Evolutionary conservation across 2,888 invertebrate species (phyloP).

Genomic region (Tetrapedia diversipes): DNA sequence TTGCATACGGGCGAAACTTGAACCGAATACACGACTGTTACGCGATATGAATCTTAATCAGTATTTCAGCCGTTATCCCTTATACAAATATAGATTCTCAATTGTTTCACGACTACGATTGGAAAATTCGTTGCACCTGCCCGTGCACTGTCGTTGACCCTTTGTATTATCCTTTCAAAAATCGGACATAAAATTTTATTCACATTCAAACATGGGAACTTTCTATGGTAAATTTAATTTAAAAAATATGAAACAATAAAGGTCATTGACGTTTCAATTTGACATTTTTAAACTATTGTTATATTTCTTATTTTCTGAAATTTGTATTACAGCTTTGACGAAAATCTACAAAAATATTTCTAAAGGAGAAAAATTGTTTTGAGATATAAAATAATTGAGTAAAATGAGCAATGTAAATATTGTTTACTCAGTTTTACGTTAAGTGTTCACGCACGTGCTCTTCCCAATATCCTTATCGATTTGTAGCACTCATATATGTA

Average conservation of each 20-base stretch:
- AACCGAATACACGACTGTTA: constrained; percentile 26
- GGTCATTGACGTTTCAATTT: too few relatives aligned
- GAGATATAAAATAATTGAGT: background rate
- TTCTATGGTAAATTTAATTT: background rate
- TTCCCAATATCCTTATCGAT: background rate
- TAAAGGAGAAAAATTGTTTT: background rate
- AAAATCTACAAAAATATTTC: too few relatives aligned
- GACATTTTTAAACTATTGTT: too few relatives aligned
- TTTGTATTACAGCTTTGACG: too few relatives aligned
- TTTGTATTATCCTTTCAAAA: constrained; percentile 28
- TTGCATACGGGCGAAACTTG: constrained; percentile 15
- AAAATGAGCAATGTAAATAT: background rate
- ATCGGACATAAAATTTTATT: constrained; percentile 25
- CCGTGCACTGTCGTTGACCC: constrained; percentile 33
- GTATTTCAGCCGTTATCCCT: constrained; percentile 23
- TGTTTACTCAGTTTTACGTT: constrained; percentile 16
- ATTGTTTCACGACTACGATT: constrained; percentile 36
- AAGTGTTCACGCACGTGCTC: constrained; percentile 20
- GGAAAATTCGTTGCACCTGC: constrained; percentile 29
- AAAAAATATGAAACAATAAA: background rate
- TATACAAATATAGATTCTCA: constrained; percentile 43
- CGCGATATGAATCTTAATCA: constrained; percentile 49
- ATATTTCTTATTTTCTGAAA: background rate
- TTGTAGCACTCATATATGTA: background rate
- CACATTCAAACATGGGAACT: background rate